Conservation (phyloP, 2,797 vertebrate species). For the Lacerta viridis region DNA sequence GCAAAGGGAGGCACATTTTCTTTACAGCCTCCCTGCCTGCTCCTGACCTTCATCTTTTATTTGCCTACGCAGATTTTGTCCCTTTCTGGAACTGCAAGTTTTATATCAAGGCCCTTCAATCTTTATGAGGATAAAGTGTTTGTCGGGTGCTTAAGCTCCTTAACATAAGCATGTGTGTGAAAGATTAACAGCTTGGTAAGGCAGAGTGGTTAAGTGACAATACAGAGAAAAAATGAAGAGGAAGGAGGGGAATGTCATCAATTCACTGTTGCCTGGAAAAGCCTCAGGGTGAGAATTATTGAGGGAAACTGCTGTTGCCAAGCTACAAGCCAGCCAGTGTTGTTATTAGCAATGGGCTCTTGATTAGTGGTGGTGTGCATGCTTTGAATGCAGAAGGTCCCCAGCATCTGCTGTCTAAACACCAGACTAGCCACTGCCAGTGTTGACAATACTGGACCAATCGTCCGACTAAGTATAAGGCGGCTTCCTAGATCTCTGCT, state of each 20-base stretch:
- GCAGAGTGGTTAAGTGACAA: constrained; percentile 69
- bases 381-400: too few relatives aligned
- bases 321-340: not conserved
- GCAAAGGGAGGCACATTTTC: constrained; percentile 48
- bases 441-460: too few relatives aligned
- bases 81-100: constrained; percentile 66
- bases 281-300: constrained; percentile 56
- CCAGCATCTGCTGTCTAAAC: too few relatives aligned
- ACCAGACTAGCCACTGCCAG: too few relatives aligned
- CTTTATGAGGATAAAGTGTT: constrained; percentile 78
- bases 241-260: constrained; percentile 65
- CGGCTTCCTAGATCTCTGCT: too few relatives aligned
- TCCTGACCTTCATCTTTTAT: constrained; percentile 77
- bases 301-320: constrained; percentile 37
- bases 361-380: too few relatives aligned
- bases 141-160: constrained; percentile 71
- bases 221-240: constrained; percentile 68
- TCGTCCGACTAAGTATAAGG: too few relatives aligned
- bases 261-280: constrained; percentile 54
- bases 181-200: constrained; percentile 77
- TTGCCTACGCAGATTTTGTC: constrained; percentile 73
- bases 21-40: constrained; percentile 64
- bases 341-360: too few relatives aligned
- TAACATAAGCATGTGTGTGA: constrained; percentile 73
- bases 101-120: constrained; percentile 76